Base-by-base conservation (phyloP, 2,797 vertebrate species). In the Catharus ustulatus region DNA sequence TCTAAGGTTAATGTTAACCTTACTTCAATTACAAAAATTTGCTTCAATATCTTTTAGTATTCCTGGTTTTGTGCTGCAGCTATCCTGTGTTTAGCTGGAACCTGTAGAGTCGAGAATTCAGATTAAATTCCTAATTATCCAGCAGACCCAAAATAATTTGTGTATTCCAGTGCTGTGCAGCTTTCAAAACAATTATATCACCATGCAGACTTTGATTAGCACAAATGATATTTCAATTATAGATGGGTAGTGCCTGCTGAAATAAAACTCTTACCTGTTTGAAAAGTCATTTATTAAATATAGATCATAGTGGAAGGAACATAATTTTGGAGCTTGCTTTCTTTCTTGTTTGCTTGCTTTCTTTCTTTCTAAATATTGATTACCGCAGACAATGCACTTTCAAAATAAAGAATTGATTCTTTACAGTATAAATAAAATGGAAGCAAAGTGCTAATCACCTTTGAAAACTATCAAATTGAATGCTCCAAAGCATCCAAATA, bases 251-350 rank as follows among this genome's bases (percentile, higher is more conserved):
- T 62, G 11, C 3, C 58, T 81, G 46, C 36, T 88, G 68, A 90
- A 86, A 48, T 73, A 75, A 86, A 93, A 88, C 36, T 82, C 90
- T 76, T 89, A 67, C 17, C n/a, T 69, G 11, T 40, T 76, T 94
- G 63, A 92, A 88, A 95, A 90, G n/a, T 69, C 18, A 67, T 90
- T 81, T 90, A 75, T 94, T 94, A 90, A 82, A 92, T 67, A 86
- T 24, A 86, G 23, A 86, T 76, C 43, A 76, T 48, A 79, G 34
- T 82, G 52, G 10, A 34, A 89, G 57, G 45, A 84, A 21, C 9
- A 36, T 12, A 4, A 62, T 69, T 87, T 84, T 81, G 43, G 69
- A 77, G 49, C 8, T 40, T 10, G 11, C 11, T n/a, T 27, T 10
- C 11, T 34, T 18, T 6, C 30, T n/a, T 12, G 12, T 16, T 14